Percentiles rank a stretch among this genome's conserved stretches.
Conservation (phyloP, 1,140 invertebrate genomes). For the Danaus plexippus region DNA sequence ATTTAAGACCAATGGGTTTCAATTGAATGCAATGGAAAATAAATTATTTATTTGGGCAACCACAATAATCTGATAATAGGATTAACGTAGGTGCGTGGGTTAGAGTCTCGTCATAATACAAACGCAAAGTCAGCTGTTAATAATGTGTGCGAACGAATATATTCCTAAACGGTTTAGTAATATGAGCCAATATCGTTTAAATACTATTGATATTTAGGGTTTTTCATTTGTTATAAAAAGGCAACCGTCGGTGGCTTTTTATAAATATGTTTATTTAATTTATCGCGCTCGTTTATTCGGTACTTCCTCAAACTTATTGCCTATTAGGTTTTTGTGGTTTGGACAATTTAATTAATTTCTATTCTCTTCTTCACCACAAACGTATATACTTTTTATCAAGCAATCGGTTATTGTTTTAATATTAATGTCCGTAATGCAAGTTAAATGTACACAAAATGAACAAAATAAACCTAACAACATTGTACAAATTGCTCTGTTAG, state of each 20-base stretch:
- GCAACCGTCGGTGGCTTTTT: constrained; percentile 41
- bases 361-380: too few species aligned
- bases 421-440: too few species aligned
- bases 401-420: too few species aligned
- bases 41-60: constrained; percentile 61
- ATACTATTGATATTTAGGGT: too few species aligned
- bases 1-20: constrained; percentile 18
- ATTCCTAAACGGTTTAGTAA: not conserved
- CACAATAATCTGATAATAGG: constrained; percentile 60
- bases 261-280: constrained; percentile 70
- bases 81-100: constrained; percentile 55
- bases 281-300: constrained; percentile 62
- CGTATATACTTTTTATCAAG: too few species aligned
- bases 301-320: constrained; percentile 56
- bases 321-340: constrained; percentile 61
- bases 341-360: not conserved
- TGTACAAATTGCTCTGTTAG: constrained; percentile 15
- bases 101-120: constrained; percentile 39
- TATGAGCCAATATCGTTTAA: constrained; percentile 10
- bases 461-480: not conserved
- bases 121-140: constrained; percentile 10
- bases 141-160: not conserved
- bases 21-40: constrained; percentile 53
- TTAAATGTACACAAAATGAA: too few species aligned
- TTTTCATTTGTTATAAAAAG: constrained; percentile 10